Percentiles rank a stretch among this genome's conserved stretches.
Conservation (phyloP, 1,140 invertebrate genomes). For the Hyposmocoma kahamanoa region DNA sequence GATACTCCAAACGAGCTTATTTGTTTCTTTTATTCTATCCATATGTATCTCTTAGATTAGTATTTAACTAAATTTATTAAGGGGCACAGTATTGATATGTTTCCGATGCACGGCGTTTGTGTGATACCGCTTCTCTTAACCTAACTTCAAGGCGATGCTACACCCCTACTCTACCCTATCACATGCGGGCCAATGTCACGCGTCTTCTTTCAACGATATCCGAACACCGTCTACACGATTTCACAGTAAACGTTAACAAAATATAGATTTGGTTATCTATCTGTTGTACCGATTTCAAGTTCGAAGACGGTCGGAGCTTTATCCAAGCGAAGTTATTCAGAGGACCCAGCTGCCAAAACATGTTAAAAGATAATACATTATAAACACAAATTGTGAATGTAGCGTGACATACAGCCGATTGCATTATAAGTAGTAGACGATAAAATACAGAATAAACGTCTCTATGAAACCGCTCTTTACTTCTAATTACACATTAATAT, state of each 20-base stretch:
- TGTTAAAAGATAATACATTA: slow-evolving; percentile 31
- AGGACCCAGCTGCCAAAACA: slow-evolving; percentile 19
- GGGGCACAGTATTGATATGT: slow-evolving; percentile 76
- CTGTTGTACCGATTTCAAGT: slow-evolving; percentile 11
- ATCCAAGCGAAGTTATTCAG: slow-evolving; percentile 1
- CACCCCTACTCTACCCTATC: slow-evolving; percentile 70
- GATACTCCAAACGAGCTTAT: slow-evolving; percentile 66
- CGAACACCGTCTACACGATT: slow-evolving; percentile 48
- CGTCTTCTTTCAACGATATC: slow-evolving; percentile 31
- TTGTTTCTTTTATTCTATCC: slow-evolving; percentile 67
- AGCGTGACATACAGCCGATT: slow-evolving; percentile 68
- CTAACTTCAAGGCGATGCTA: slow-evolving; percentile 72
- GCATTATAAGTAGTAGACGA: slow-evolving; percentile 61
- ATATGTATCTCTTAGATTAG: slow-evolving; percentile 71
- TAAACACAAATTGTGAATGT: slow-evolving; percentile 42
- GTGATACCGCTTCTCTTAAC: slow-evolving; percentile 71
- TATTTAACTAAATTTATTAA: slow-evolving; percentile 71
- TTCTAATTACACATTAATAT: slow-evolving; percentile 71
- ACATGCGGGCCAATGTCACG: slow-evolving; percentile 71
- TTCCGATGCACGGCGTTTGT: slow-evolving; percentile 74
- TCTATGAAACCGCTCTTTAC: slow-evolving; percentile 68
- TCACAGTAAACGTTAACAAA: slow-evolving; percentile 49
- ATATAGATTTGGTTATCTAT: slow-evolving; percentile 27
- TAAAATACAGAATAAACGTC: slow-evolving; percentile 69
- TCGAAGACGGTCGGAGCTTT: background rate